Base-by-base conservation (phyloP, 2,113 vertebrate species). In the Cheirogaleus medius region DNA sequence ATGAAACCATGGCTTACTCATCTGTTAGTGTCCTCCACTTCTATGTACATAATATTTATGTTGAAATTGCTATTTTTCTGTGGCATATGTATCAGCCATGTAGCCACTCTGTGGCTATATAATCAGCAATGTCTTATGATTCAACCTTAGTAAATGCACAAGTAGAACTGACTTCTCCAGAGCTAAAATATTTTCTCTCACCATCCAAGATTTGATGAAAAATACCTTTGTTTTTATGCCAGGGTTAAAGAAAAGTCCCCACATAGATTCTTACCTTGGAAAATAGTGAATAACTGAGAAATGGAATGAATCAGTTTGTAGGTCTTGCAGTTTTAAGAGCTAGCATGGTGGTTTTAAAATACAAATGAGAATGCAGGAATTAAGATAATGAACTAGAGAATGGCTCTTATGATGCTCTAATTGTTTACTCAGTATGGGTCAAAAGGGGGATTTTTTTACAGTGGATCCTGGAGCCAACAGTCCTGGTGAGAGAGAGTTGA, bases 371-470 rank as follows among this genome's bases (percentile, higher is more conserved):
- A 27, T 69, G 47, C 4, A 25, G 18, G 47, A 66, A 10, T 39
- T 34, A 10, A 74, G 84, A 37, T 49, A 29, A 27, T 21, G 17
- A 52, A 10, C 37, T 18, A 7, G 74, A 64, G 13, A 58, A 1
- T 1, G 32, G 20, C 21, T 27, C n/a, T 56, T 34, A 7, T 0
- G 17, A 0, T 12, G 27, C 47, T n/a, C 42, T 7, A 2, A 4
- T 42, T 34, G 52, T 39, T 44, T 42, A 7, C 21, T 8, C 2
- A 63, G 23, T 1, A 0, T 63, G 39, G 34, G 14, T 64, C 32
- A 34, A 1, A 13, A 17, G 3, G 13, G 8, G 20, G 69, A 5
- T 10, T 20, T 13, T 0, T 14, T 1, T 1, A 5, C 49, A 32
- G 25, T 6, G 32, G 47, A 5, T n/a, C 2, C 5, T 2, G 6